Conservation (phyloP, 2,888 invertebrate species). For the Ferrisia virgata region DNA sequence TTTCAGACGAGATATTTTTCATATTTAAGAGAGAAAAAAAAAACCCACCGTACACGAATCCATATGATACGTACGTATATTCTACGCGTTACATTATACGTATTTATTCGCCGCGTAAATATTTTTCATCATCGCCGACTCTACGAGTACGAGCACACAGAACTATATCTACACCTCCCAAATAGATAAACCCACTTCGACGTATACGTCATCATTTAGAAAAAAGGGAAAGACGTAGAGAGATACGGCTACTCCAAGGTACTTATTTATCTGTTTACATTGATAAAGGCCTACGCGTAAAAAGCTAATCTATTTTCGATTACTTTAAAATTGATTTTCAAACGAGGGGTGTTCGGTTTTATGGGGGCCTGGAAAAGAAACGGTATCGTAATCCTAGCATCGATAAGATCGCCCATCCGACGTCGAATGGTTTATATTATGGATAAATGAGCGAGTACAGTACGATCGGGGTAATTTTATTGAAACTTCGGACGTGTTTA, state of each 20-base stretch:
- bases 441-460: neutral
- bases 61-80: too few relatives aligned
- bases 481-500: neutral
- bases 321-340: neutral
- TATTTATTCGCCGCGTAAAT: neutral
- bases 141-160: too few relatives aligned
- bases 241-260: neutral
- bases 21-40: neutral
- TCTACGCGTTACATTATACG: too few relatives aligned
- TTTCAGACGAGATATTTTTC: conserved; percentile 1
- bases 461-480: neutral
- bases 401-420: neutral
- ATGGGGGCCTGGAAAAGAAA: neutral
- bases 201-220: neutral
- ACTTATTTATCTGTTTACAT: neutral
- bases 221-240: neutral
- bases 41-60: too few relatives aligned
- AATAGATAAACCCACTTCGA: neutral
- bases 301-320: neutral
- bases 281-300: neutral
- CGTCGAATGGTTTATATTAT: neutral
- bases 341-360: neutral
- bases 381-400: neutral
- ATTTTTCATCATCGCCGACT: neutral
- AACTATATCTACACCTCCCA: neutral